Evolutionary conservation across 2,888 invertebrate genomes (phyloP), one percentile per base, ranked within the genome.

Genomic region (Dicyrtomina minuta): DNA sequence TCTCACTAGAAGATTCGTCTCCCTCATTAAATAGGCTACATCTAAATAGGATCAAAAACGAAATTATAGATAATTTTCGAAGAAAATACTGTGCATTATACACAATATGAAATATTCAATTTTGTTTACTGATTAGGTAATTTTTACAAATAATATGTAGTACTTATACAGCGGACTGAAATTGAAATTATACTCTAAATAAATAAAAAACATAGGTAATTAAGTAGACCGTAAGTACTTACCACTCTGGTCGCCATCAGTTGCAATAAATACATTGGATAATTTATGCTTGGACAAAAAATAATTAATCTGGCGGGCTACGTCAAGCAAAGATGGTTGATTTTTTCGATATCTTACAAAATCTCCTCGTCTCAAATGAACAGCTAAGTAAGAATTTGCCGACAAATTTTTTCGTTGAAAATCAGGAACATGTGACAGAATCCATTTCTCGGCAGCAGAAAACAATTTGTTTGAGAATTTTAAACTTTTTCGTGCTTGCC

Each of bases 401-500:
- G 26, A 6, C 10, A 64, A 17, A 17, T 65, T 26, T 51, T 44
- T 22, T 20, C 2, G 22, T 15, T 67, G 5, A n/a, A 46, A 39
- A 43, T 43, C n/a, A 12, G 55, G 8, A 43, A 44, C 22, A n/a
- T 66, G 55, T 22, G 8, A 22, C 6, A 3, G 33, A 12, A 51
- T 27, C 66, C 66, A 66, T 13, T 86, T 81, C 65, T 86, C 85
- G 0, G 93, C 96, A 43, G 89, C 85, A 58, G 84, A 76, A 12
- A 86, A 81, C 0, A 99, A 85, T 17, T 87, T 81, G 60, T 84
- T 83, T 70, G 90, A 89, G 81, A 96, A 98, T 77, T 92, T 86
- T 93, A 98, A 94, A 79, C 97, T 97, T 77, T 93, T 86, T 71
- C 93, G 85, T 22, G 90, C 92, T 76, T 85, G 84, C 97, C 97